Percentiles rank a stretch among this genome's conserved stretches.
These are phyloP conservation scores for Eira barbara DNA, from an alignment of 2,113 vertebrate genomes.

Conservation along the genomic window DNA sequence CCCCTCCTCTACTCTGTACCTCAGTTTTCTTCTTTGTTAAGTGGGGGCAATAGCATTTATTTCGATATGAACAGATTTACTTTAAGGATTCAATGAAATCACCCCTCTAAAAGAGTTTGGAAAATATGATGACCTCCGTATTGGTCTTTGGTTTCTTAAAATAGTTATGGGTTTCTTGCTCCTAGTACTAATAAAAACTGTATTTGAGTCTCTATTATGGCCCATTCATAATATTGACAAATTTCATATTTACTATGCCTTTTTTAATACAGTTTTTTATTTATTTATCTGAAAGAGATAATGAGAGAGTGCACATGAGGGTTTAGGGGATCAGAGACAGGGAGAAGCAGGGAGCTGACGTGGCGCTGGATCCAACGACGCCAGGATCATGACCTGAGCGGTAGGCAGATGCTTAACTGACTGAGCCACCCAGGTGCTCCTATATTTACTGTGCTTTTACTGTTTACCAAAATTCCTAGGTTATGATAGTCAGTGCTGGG, in stretches of 20 bases:
- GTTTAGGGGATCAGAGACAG: too few species aligned
- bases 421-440: not conserved
- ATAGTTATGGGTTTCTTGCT: not conserved
- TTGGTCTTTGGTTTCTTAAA: not conserved
- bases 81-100: not conserved
- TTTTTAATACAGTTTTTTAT: not conserved
- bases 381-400: not conserved
- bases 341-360: not conserved
- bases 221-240: not conserved
- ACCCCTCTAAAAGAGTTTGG: not conserved
- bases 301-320: too few species aligned
- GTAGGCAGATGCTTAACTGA: not conserved
- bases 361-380: not conserved
- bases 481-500: not conserved
- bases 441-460: not conserved
- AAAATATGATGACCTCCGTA: not conserved
- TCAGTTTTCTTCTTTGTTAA: not conserved
- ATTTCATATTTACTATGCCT: not conserved
- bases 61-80: not conserved
- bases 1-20: fast-evolving
- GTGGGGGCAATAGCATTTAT: fast-evolving
- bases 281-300: not conserved
- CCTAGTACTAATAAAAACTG: not conserved
- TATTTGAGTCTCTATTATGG: not conserved
- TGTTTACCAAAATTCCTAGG: not conserved